A percentile compares a stretch with the other conserved stretches of the same genome.
These are phyloP conservation scores for Caranx melampygus DNA, from an alignment of 2,113 vertebrate genomes.

Conservation along the genomic window DNA sequence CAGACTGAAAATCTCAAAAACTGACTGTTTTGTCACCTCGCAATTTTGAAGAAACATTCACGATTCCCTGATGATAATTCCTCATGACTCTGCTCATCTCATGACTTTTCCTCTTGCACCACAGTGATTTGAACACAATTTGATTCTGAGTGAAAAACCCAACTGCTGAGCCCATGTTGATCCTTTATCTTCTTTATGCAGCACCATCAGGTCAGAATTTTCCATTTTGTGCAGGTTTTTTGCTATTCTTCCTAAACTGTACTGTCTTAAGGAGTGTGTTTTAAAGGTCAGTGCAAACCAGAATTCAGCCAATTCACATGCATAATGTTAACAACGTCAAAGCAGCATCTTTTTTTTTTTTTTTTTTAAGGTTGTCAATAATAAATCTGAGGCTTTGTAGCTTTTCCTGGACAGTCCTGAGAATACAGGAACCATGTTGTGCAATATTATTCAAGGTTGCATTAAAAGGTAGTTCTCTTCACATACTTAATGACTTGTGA, in stretches of 20 bases:
- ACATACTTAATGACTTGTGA: not conserved
- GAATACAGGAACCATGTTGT: not conserved
- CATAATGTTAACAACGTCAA: constrained; percentile 3
- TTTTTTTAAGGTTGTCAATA: constrained; percentile 6
- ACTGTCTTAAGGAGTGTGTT: not conserved
- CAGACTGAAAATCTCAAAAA: not conserved
- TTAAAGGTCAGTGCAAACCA: not conserved
- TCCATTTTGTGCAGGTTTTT: not conserved
- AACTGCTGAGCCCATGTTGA: not conserved
- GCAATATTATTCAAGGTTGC: not conserved
- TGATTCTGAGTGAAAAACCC: no score
- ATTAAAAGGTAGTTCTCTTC: not conserved
- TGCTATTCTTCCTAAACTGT: not conserved
- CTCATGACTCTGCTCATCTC: not conserved
- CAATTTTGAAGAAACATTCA: not conserved
- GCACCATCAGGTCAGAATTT: no score
- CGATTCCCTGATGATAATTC: not conserved
- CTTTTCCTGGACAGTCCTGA: not conserved
- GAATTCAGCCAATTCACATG: not conserved
- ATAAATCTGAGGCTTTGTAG: not conserved
- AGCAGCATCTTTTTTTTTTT: not conserved
- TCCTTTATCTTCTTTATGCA: not conserved
- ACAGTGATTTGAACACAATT: not conserved
- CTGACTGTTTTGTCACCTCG: not conserved
- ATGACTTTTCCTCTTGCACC: not conserved